Evolutionary conservation across 2,797 vertebrate species (phyloP).

Genomic region (Tiaroga cobitis): DNA sequence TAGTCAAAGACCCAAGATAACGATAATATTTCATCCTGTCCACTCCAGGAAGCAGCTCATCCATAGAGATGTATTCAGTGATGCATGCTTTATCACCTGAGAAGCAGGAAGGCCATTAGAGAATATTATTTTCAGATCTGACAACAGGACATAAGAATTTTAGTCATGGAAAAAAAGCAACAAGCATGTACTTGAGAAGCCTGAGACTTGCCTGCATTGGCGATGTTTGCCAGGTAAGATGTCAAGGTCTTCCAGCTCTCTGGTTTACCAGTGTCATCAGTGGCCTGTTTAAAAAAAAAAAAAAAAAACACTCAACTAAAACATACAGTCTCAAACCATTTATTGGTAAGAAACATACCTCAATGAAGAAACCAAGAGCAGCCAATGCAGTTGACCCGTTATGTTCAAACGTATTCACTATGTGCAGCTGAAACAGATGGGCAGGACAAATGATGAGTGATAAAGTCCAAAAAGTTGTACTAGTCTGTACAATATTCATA

Average conservation of each 20-base stretch:
- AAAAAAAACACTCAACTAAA: rapidly evolving
- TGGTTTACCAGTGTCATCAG: conserved; percentile 30
- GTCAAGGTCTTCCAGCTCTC: conserved; percentile 67
- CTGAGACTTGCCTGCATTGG: not conserved
- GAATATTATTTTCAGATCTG: not conserved
- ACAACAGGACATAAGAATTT: not conserved
- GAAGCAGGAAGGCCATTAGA: not conserved
- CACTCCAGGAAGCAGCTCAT: conserved; percentile 70
- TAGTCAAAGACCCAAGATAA: conserved; percentile 78
- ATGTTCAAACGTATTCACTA: conserved; percentile 69
- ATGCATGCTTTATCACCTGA: conserved; percentile 33
- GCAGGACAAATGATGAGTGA: not conserved
- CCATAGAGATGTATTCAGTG: conserved; percentile 51
- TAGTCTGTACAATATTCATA: conserved; percentile 43
- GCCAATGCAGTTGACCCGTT: conserved; percentile 67
- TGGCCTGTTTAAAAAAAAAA: not conserved
- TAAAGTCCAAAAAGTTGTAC: not conserved
- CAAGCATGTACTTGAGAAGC: no score
- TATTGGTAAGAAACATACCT: conserved; percentile 62
- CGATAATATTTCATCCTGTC: conserved; percentile 69
- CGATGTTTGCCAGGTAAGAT: conserved; percentile 62
- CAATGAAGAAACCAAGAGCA: conserved; percentile 77
- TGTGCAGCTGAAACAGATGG: conserved; percentile 72
- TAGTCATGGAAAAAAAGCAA: not conserved
- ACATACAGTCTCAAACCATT: not conserved